These are phyloP conservation scores for Aplidium turbinatum DNA, from an alignment of 23 tunicate genomes.

Conservation along the genomic window DNA sequence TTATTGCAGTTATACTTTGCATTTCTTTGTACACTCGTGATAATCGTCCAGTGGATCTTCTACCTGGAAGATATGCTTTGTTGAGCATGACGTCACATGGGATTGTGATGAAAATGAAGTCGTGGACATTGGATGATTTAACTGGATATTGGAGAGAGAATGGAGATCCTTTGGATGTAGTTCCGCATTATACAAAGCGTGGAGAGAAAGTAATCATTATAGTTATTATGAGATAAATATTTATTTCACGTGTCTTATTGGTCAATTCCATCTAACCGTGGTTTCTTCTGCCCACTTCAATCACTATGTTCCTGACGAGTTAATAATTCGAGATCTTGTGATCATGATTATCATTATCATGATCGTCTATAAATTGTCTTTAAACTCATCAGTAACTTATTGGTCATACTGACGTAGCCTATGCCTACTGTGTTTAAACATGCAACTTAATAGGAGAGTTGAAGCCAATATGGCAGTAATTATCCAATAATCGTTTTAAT, in stretches of 20 bases:
- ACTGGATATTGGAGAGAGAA: conserved; percentile 89
- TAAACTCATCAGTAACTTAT: too few relatives aligned
- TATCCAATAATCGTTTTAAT: too few relatives aligned
- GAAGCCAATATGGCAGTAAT: too few relatives aligned
- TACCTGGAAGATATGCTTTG: conserved; percentile 60
- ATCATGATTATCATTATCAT: conserved; percentile 1
- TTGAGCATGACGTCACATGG: conserved; percentile 38
- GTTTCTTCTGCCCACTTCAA: too few relatives aligned
- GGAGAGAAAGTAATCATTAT: conserved; percentile 54
- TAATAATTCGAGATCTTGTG: too few relatives aligned
- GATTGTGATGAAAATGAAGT: conserved; percentile 44
- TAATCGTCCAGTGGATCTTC: conserved; percentile 39
- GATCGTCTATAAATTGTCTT: background rate
- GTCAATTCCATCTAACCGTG: too few relatives aligned
- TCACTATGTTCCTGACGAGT: too few relatives aligned
- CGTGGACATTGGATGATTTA: conserved; percentile 82
- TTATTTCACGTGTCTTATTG: too few relatives aligned
- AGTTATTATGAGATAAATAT: background rate
- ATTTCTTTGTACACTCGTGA: conserved; percentile 45
- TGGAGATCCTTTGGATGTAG: conserved; percentile 42
- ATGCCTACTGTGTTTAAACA: too few relatives aligned
- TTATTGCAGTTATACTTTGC: conserved; percentile 66
- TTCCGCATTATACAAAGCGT: conserved; percentile 45
- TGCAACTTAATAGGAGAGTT: too few relatives aligned
- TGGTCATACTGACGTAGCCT: too few relatives aligned